Evolutionary conservation across 2,113 vertebrate species (phyloP).

Genomic region (Macaca mulatta): DNA sequence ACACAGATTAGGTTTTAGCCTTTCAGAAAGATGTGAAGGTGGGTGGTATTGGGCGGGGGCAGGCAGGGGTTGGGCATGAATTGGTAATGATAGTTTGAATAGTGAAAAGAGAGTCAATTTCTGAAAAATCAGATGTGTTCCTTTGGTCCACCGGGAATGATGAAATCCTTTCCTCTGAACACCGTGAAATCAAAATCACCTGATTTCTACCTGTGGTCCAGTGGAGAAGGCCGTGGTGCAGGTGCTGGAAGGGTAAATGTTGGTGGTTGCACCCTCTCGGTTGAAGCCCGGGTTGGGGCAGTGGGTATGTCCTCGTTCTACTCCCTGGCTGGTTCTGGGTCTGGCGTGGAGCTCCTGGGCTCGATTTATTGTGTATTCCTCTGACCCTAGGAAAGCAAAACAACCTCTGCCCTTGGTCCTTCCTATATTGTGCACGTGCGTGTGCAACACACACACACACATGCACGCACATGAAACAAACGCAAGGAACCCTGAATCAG

Average conservation of each 20-base stretch:
- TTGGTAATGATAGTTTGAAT: neutral
- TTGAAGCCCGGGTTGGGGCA: neutral
- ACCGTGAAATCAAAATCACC: neutral
- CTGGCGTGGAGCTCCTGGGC: neutral
- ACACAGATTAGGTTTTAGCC: neutral
- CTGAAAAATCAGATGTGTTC: neutral
- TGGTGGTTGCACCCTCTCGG: fast-evolving
- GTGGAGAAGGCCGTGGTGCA: fast-evolving
- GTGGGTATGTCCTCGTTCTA: neutral
- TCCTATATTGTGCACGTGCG: neutral
- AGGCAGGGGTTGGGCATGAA: neutral
- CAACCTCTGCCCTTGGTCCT: neutral
- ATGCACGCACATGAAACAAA: neutral
- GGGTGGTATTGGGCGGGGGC: neutral
- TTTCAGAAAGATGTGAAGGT: neutral
- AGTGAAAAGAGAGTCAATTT: neutral
- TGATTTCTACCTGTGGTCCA: neutral
- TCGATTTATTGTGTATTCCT: neutral
- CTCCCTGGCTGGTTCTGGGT: neutral
- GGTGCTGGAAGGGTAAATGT: neutral
- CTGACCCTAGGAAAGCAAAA: neutral
- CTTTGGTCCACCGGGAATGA: neutral
- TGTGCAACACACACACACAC: neutral
- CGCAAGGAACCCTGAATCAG: neutral
- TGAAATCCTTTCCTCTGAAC: neutral